These are phyloP conservation scores for Ammodramus savannarum DNA, from an alignment of 2,113 vertebrate genomes.

Conservation along the genomic window DNA sequence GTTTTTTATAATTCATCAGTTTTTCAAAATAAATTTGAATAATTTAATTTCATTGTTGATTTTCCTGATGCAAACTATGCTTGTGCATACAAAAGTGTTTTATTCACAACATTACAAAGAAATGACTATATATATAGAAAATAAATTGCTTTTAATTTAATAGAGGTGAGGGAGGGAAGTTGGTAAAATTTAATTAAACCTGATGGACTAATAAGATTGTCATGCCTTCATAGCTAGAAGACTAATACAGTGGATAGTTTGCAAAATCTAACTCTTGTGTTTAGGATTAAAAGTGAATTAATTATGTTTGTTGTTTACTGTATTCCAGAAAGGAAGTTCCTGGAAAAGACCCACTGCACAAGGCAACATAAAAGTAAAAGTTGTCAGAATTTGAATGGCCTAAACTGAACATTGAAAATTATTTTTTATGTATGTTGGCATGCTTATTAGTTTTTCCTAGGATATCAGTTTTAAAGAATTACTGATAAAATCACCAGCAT, in stretches of 20 bases:
- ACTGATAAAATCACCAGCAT: slow-evolving; percentile 16
- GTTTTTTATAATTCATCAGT: background rate
- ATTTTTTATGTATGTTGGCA: background rate
- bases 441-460: background rate
- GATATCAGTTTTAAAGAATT: slow-evolving; percentile 1
- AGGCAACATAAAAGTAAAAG: background rate
- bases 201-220: background rate
- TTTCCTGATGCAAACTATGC: background rate
- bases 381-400: background rate
- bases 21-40: background rate
- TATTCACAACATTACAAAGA: background rate
- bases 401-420: background rate
- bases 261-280: background rate
- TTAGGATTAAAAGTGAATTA: background rate
- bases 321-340: background rate
- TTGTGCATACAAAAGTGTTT: background rate
- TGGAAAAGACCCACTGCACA: background rate
- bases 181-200: background rate
- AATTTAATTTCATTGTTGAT: background rate
- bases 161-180: background rate
- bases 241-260: background rate
- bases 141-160: background rate
- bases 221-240: background rate
- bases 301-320: background rate
- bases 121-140: background rate